Conservation (phyloP, 1,140 invertebrate species). For the Lutraria rhynchaena region DNA sequence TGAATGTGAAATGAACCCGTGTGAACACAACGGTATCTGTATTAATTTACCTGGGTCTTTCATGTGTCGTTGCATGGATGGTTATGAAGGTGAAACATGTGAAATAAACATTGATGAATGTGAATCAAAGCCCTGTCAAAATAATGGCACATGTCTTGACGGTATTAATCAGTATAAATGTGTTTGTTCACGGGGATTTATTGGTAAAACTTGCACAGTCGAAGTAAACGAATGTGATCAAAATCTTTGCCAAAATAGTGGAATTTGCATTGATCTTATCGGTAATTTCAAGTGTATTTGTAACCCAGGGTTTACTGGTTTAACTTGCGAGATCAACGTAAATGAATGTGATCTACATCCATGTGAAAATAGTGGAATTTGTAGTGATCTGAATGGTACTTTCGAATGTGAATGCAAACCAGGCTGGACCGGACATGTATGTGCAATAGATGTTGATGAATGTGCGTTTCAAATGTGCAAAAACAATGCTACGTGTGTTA, state of each 20-base stretch:
- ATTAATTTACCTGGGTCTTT: neutral
- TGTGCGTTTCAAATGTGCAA: constrained; percentile 82
- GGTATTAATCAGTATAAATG: neutral
- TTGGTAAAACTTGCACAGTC: neutral
- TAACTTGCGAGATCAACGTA: neutral
- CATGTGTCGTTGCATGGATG: neutral
- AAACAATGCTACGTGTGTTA: no score
- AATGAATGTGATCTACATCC: neutral
- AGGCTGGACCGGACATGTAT: constrained; percentile 77
- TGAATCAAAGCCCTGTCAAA: constrained; percentile 76
- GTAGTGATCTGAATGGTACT: constrained; percentile 73
- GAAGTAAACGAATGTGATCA: constrained; percentile 5
- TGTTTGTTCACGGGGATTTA: neutral
- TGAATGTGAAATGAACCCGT: neutral
- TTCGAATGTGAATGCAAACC: constrained; percentile 39
- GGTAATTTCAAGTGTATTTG: neutral
- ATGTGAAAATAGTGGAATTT: constrained; percentile 70
- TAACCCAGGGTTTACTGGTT: neutral
- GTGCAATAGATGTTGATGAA: constrained; percentile 86
- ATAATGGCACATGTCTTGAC: constrained; percentile 80
- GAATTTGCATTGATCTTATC: constrained; percentile 82
- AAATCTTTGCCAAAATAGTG: constrained; percentile 10
- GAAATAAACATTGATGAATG: constrained; percentile 96
- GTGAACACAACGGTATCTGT: neutral
- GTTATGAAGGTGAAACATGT: constrained; percentile 88